Conservation (phyloP, 1,140 invertebrate species). For the Rhagoletis pomonella region DNA sequence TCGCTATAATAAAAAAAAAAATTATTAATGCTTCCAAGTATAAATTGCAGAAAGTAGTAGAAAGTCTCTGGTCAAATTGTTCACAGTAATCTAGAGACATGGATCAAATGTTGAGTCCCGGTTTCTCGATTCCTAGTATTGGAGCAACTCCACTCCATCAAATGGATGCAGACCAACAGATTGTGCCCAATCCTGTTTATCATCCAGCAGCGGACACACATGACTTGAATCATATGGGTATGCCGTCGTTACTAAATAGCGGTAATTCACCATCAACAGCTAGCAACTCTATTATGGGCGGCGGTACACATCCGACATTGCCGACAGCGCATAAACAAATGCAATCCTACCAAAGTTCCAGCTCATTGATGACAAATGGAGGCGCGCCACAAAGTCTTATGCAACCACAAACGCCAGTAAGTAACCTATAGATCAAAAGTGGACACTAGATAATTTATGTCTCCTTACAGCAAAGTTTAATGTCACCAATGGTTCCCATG, state of each 20-base stretch:
- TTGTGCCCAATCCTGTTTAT: conserved; percentile 82
- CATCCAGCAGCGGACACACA: conserved; percentile 81
- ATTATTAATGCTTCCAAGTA: not conserved
- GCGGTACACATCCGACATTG: conserved; percentile 33
- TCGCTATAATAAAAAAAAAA: no score
- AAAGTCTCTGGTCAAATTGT: not conserved
- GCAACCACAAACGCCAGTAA: conserved; percentile 91
- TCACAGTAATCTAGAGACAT: conserved; percentile 57
- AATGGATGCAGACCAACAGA: conserved; percentile 89
- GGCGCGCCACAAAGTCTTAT: conserved; percentile 82
- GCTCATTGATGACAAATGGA: conserved; percentile 35
- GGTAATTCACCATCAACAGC: conserved; percentile 58
- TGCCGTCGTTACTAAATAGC: conserved; percentile 67
- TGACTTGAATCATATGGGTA: conserved; percentile 50
- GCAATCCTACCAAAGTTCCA: conserved; percentile 80
- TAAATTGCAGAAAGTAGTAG: not conserved
- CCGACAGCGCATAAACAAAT: conserved; percentile 79
- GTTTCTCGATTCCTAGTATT: conserved; percentile 91
- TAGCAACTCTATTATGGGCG: conserved; percentile 11
- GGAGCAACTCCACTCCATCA: conserved; percentile 92
- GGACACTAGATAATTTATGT: conserved; percentile 47
- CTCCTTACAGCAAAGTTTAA: conserved; percentile 83
- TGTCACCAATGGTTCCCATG: conserved; percentile 86
- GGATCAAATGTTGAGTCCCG: conserved; percentile 92
- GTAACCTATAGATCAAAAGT: conserved; percentile 58